These are phyloP conservation scores for Nephrotoma appendiculata DNA, from an alignment of 2,888 invertebrate species.

Conservation along the genomic window DNA sequence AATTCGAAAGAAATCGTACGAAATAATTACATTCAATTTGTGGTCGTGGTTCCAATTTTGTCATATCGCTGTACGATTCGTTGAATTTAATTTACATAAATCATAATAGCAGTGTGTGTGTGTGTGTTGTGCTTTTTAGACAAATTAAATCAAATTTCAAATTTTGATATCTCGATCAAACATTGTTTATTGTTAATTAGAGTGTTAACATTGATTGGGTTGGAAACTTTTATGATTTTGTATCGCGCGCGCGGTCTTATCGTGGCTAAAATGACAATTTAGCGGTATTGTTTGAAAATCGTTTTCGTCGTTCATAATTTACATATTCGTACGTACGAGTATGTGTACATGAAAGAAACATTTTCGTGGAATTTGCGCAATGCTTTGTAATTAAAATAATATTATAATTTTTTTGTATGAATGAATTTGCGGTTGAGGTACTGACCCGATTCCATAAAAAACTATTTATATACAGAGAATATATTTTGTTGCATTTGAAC, in stretches of 20 bases:
- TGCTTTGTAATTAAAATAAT: not conserved
- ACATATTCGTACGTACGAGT: not conserved
- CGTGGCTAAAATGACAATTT: not conserved
- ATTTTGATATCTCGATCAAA: not conserved
- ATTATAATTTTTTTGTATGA: too few relatives aligned
- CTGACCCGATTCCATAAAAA: not conserved
- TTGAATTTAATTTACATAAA: not conserved
- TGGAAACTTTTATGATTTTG: not conserved
- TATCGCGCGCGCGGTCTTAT: not conserved
- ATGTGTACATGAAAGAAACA: not conserved
- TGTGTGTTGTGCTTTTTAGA: not conserved
- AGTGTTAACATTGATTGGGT: not conserved
- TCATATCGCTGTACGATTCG: not conserved
- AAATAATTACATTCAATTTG: not conserved
- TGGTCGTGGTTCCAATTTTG: not conserved
- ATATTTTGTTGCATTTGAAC: not conserved
- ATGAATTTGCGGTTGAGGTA: not conserved
- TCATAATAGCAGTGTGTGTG: not conserved
- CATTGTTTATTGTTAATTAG: not conserved
- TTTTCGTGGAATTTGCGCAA: not conserved
- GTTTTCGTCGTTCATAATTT: not conserved
- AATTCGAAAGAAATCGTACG: not conserved
- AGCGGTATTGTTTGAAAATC: not conserved
- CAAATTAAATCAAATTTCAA: not conserved
- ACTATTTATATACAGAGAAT: not conserved